These are phyloP conservation scores for Troides aeacus DNA, from an alignment of 2,888 invertebrate genomes.

Conservation along the genomic window DNA sequence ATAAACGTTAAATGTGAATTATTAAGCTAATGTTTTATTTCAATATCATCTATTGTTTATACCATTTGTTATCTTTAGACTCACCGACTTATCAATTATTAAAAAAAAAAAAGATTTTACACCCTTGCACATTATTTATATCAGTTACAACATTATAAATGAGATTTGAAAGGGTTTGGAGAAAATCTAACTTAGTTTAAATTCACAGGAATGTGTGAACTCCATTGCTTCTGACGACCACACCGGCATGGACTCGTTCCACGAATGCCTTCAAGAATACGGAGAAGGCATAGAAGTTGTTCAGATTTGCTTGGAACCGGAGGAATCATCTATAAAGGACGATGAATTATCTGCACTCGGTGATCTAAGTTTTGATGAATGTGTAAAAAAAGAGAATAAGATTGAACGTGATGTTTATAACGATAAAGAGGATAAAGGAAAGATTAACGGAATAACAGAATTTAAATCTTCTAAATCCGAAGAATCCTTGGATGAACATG, in stretches of 20 bases:
- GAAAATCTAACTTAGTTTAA: constrained; percentile 20
- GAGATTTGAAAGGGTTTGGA: too few relatives aligned
- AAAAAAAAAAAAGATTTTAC: too few relatives aligned
- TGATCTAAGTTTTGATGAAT: constrained; percentile 71
- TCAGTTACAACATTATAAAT: too few relatives aligned
- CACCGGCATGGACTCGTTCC: constrained; percentile 82
- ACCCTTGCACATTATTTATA: too few relatives aligned
- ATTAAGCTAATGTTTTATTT: constrained; percentile 36
- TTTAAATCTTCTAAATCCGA: constrained; percentile 67
- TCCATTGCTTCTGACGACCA: constrained; percentile 82
- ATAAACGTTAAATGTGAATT: constrained; percentile 48
- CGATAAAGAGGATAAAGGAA: constrained; percentile 41
- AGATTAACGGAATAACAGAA: constrained; percentile 54
- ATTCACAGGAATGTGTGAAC: constrained; percentile 73
- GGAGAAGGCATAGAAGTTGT: constrained; percentile 82
- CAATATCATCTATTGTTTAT: background rate
- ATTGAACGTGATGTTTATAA: constrained; percentile 43
- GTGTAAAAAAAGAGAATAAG: constrained; percentile 47
- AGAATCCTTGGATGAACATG: constrained; percentile 68
- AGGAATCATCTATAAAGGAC: constrained; percentile 77
- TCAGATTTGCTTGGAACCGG: constrained; percentile 82
- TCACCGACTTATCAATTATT: too few relatives aligned
- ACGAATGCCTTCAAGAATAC: constrained; percentile 83
- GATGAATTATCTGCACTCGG: constrained; percentile 71
- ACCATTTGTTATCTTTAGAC: too few relatives aligned